Base-by-base conservation (phyloP, 1,140 invertebrate genomes). In the Phymastichus coffea region DNA sequence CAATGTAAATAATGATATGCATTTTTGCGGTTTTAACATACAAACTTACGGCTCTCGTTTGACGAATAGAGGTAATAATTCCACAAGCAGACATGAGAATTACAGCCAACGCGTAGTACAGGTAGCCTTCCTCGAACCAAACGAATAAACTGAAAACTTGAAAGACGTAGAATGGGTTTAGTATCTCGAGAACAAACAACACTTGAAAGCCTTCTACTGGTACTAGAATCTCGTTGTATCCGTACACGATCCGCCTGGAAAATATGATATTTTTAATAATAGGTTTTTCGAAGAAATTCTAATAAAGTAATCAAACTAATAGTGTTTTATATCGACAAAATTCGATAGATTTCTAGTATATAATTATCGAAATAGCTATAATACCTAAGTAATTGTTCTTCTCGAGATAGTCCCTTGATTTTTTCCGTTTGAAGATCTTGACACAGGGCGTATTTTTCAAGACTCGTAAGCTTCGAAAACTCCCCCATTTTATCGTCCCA, bases 91-190 rank as follows among this genome's bases (percentile, higher is more conserved):
- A 94, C 89, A 96, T 95, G 10, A 90, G 72, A 8, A 95, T 81
- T 58, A 97, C 94, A 25, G 93, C 92, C 22, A 86, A 81, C 10
- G 91, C 89, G 73, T 95, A 97, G 68, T 93, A 94, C 57, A 88
- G 86, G 70, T 96, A 96, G 10, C 85, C 80, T 66, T 94, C 92
- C 1, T 85, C 81, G 4, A 92, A 78, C 91, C 92, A 95, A 28
- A 94, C 83, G 3, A 84, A 77, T 10, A 94, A 83, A 8, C 91
- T 93, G 74, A 93, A 94, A 40, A 92, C 75, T 88, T 97, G 94
- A 77, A 96, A 97, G 44, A 98, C 88, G 38, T 40, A 40, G 17
- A 40, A 40, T 17, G 28, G 28, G 12, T 33, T 95, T 43, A 98
- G 84, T 20, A 91, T 85, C 80, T 94, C 92, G 12, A 93, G 72